These are phyloP conservation scores for Cercocebus atys DNA, from an alignment of 2,113 vertebrate genomes.

Conservation along the genomic window DNA sequence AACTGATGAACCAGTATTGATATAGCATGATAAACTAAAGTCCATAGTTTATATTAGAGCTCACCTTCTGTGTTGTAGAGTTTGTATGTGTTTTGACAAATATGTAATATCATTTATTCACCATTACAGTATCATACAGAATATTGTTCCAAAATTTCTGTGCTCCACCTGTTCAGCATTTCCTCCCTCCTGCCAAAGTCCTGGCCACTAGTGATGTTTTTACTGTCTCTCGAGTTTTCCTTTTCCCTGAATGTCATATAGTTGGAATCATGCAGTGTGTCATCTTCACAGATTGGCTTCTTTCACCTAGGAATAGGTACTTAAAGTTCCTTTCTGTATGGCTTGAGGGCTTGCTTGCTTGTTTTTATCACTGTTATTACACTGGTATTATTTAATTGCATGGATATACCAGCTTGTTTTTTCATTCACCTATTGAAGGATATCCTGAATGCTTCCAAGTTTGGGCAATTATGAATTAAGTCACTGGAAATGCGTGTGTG, in stretches of 20 bases:
- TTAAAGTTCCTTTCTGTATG: background rate
- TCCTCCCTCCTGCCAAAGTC: fast-evolving
- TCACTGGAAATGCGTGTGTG: background rate
- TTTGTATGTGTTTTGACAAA: background rate
- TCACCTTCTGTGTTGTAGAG: background rate
- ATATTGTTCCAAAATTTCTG: background rate
- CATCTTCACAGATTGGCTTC: background rate
- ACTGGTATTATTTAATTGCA: background rate
- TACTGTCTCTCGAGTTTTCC: background rate
- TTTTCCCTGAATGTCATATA: background rate
- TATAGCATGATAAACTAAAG: background rate
- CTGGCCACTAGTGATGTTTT: background rate
- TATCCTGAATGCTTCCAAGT: background rate
- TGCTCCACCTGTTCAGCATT: background rate
- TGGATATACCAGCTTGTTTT: background rate
- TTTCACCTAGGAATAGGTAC: background rate
- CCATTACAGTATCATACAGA: background rate
- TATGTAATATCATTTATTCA: fast-evolving
- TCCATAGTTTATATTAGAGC: background rate
- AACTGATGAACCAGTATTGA: background rate
- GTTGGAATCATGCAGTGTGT: background rate
- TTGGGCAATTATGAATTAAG: background rate
- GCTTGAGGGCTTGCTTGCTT: background rate
- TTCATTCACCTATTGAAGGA: background rate
- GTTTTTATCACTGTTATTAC: background rate